phyloP scores from a whole-genome alignment of 1,140 invertebrate genomes.

The Drosophila subpulchrella region DNA sequence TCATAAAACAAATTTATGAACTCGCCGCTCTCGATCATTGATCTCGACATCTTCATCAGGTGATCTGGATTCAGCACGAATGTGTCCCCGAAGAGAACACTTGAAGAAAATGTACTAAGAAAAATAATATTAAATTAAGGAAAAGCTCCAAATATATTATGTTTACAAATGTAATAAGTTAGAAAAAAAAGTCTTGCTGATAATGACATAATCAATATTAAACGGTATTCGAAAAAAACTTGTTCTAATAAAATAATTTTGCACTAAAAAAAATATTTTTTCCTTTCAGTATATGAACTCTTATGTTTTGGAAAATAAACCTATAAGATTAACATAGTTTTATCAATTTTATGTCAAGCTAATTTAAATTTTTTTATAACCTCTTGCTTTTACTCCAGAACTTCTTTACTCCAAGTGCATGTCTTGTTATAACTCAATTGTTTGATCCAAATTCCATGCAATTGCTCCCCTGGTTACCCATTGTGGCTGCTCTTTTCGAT shows the following conservation, averaged over 20 bases:
- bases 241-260: too few species aligned
- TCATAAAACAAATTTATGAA: conserved; percentile 84
- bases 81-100: conserved; percentile 26
- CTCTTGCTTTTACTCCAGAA: too few species aligned
- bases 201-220: too few species aligned
- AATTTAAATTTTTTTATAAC: too few species aligned
- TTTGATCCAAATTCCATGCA: conserved; percentile 80
- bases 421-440: conserved; percentile 76
- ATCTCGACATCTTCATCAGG: conserved; percentile 83
- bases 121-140: not conserved
- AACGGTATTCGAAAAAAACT: too few species aligned
- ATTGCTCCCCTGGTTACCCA: conserved; percentile 80
- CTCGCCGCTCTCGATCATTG: conserved; percentile 73
- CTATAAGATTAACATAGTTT: too few species aligned
- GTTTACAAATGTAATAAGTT: too few species aligned
- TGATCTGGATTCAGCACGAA: conserved; percentile 43
- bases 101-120: conserved; percentile 1
- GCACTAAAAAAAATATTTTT: too few species aligned
- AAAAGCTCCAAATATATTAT: not conserved
- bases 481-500: conserved; percentile 47
- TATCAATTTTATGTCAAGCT: too few species aligned
- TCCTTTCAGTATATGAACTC: too few species aligned
- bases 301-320: too few species aligned
- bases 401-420: conserved; percentile 18
- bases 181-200: too few species aligned